Base-by-base conservation (phyloP, 1,140 invertebrate genomes). In the Laupala kohalensis region DNA sequence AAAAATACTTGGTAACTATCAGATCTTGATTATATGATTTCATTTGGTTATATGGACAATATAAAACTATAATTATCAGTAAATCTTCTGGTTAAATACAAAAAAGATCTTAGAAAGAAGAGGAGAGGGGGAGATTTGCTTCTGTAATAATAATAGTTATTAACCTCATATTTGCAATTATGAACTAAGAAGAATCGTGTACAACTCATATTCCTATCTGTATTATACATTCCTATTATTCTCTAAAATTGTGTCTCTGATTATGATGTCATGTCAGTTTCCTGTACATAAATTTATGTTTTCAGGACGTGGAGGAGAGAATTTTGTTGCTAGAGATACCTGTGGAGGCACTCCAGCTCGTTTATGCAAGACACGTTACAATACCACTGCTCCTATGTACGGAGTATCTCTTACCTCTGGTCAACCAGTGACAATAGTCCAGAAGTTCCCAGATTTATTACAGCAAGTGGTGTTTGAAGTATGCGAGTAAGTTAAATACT, bases 391-490 rank as follows among this genome's bases (percentile, higher is more conserved):
- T 13, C 93, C 93, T 4, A 93, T 95, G 91, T 95, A 94, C 79
- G 94, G 94, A 5, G 92, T 95, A 25, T 94, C 92, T 25, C 82
- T 96, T 6, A 96, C 94, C 4, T 94, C 92, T 25, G 93, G 93
- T 13, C 92, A 95, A 79, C 92, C 93, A 2, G 93, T 95, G 69
- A 95, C 93, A 29, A 96, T 96, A 75, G 93, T 95, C 25, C 94
- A 96, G 82, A 96, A 95, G 80, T 96, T 96, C 78, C 94, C 94
- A 4, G 93, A 95, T 82, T 83, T 96, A n/a, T 80, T 96, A 30
- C 94, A 96, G 78, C 94, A 96, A 84, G 93, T 95, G 66, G 92
- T 96, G 66, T 96, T 94, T 77, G 93, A 95, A 83, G 92, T 93
- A 72, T 91, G 89, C 87, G 83, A 86, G 84, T 85, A 69, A 81